Base-by-base conservation (phyloP, 1,140 invertebrate genomes). In the Leucophenga varia region DNA sequence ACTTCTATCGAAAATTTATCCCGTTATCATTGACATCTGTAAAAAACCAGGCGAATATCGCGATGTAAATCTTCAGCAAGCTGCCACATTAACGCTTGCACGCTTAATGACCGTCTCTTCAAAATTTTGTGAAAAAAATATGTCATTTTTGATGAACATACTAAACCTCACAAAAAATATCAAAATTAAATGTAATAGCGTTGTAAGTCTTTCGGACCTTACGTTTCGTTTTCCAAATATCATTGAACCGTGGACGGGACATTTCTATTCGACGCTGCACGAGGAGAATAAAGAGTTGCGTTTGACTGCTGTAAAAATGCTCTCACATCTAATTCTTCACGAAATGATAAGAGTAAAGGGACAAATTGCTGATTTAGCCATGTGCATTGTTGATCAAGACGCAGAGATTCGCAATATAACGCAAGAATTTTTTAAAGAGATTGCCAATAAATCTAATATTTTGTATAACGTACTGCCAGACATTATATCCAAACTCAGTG, bases 301-400 rank as follows among this genome's bases (percentile, higher is more conserved):
- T 14, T 83, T 85, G 58, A 92, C 87, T 35, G 88, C 92, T 1
- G 84, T 97, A 1, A 86, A 88, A 57, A 87, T 94, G 64, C 78
- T 97, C 1, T 89, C 90, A 0, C 90, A 91, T 76, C 80, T 98
- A 1, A 93, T 97, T 52, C 81, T 96, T 10, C 89, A 93, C 63
- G 94, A 97, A 79, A 95, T 97, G 91, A 86, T 98, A 3, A 89
- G 95, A 50, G 90, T 95, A 1, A 94, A 94, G 73, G 91, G 92
- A 17, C 90, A 95, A 71, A 93, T 97, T 45, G 89, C 92, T n/a
- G 90, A 94, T 72, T 84, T 98, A 74, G 93, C 93, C 0, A 78
- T 87, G 9, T 94, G 92, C 61, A 86, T 96, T 48, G 85, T 91
- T 6, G 93, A 97, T 74, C 68, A 82, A 1, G 80, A 90, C 60